Base-by-base conservation (phyloP, 2,888 invertebrate genomes). In the Calameuta pallipes region DNA sequence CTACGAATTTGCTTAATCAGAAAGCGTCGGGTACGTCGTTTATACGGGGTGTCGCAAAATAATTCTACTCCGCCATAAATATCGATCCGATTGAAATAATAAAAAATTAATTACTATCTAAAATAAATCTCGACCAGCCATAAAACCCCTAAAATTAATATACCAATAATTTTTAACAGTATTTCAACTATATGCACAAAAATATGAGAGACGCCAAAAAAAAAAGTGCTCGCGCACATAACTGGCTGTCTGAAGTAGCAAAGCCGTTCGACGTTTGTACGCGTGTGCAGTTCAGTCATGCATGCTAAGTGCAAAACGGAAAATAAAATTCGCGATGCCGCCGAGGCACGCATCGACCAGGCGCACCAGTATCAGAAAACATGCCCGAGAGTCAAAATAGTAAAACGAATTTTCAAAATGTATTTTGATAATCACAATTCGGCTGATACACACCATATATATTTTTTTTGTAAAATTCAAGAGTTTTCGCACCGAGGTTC, bases 231-330 rank as follows among this genome's bases (percentile, higher is more conserved):
- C 23, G 56, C 23, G 2, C 56, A 56, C 23, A 3, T 6, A 56
- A 9, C 23, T 56, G 9, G 2, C 82, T 79, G 80, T 81, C 82
- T 74, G 56, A 77, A 81, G 74, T 79, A 78, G 80, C 81, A 79
- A 80, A 80, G 82, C 87, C 80, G 82, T 84, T 81, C 81, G 80
- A 82, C 56, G 41, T 41, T 0, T 23, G 6, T 6, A 15, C 15
- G 6, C 41, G 41, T 56, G 23, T 82, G 75, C 77, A 75, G 78
- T 80, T 75, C 79, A 78, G 75, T 78, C 76, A 73, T 75, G 78
- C 77, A 78, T 79, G 80, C 78, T 76, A 78, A 81, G 79, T 82
- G 80, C 80, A 82, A 85, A 84, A 83, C 83, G 82, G 81, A 83
- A 83, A 86, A 82, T 80, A 79, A 83, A 81, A 81, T 84, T 81